A percentile compares a stretch with the other conserved stretches of the same genome.
phyloP scores from a whole-genome alignment of 2,797 vertebrate species.

The Diceros bicornis region DNA sequence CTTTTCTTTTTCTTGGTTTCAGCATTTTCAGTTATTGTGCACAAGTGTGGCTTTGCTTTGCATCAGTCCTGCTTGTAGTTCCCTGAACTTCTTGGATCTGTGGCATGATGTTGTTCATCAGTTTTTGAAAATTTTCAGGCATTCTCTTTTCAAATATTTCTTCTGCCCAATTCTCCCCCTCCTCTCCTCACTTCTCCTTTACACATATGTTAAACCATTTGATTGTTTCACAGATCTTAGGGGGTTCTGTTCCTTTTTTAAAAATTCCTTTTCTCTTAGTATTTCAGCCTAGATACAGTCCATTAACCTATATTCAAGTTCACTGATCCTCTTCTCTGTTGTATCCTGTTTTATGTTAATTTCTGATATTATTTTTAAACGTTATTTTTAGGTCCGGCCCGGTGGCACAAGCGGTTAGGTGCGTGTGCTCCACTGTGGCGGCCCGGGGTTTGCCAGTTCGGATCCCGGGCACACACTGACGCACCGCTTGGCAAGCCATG shows the following conservation, averaged over 20 bases:
- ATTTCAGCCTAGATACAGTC: neutral
- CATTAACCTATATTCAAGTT: neutral
- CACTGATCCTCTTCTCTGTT: neutral
- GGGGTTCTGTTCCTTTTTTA: neutral
- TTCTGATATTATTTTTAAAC: neutral
- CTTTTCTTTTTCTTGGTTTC: neutral
- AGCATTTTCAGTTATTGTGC: neutral
- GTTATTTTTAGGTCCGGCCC: no score
- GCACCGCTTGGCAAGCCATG: no score
- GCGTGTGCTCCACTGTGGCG: no score
- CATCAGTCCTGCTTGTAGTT: neutral
- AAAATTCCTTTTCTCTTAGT: neutral
- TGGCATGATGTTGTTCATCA: neutral
- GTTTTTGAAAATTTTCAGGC: neutral
- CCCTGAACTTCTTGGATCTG: neutral
- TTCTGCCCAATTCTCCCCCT: neutral
- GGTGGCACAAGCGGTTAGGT: no score
- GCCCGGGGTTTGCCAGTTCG: no score
- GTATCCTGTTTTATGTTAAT: neutral
- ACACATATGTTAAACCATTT: neutral
- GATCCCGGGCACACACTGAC: no score
- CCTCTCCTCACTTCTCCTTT: neutral
- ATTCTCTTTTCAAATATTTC: neutral
- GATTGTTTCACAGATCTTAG: neutral
- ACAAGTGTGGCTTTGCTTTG: neutral